A percentile compares a stretch with the other conserved stretches of the same genome.
phyloP scores from a whole-genome alignment of 1,140 invertebrate species.

The Hypsibius dujardini region DNA sequence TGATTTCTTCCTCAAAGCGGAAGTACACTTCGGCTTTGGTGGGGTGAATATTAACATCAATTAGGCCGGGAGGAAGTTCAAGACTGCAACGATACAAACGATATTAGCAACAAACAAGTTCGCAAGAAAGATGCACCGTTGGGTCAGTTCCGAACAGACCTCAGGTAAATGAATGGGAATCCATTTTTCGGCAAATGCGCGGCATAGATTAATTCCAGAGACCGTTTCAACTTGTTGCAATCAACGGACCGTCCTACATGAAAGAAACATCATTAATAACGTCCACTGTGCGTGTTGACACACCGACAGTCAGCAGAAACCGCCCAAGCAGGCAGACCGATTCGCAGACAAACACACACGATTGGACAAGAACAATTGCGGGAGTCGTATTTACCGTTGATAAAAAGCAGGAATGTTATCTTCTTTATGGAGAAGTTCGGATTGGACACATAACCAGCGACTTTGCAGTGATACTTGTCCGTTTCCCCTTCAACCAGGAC shows the following conservation, averaged over 20 bases:
- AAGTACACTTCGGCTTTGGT: conserved; percentile 92
- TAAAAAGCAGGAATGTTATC: conserved; percentile 68
- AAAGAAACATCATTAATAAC: neutral
- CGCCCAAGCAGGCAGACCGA: neutral
- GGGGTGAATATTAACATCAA: conserved; percentile 94
- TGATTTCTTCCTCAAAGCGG: conserved; percentile 71
- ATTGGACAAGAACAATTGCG: too few relatives aligned
- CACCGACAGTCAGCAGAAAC: neutral
- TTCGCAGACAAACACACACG: too few relatives aligned
- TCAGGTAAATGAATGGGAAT: conserved; percentile 79
- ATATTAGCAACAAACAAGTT: conserved; percentile 7
- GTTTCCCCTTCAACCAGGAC: conserved; percentile 52
- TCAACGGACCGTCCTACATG: conserved; percentile 33
- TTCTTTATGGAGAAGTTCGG: conserved; percentile 76
- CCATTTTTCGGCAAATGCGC: conserved; percentile 69
- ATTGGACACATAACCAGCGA: conserved; percentile 62
- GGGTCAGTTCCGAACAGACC: conserved; percentile 27
- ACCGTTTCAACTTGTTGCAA: conserved; percentile 44
- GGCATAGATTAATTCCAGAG: conserved; percentile 63
- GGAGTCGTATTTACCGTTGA: conserved; percentile 47
- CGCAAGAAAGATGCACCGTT: too few relatives aligned
- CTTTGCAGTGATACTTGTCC: conserved; percentile 46
- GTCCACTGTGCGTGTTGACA: neutral
- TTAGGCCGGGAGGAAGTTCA: conserved; percentile 60
- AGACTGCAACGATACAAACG: conserved; percentile 38